A percentile compares a stretch with the other conserved stretches of the same genome.
phyloP scores from a whole-genome alignment of 2,888 invertebrate species.

The Entomobrya proxima region DNA sequence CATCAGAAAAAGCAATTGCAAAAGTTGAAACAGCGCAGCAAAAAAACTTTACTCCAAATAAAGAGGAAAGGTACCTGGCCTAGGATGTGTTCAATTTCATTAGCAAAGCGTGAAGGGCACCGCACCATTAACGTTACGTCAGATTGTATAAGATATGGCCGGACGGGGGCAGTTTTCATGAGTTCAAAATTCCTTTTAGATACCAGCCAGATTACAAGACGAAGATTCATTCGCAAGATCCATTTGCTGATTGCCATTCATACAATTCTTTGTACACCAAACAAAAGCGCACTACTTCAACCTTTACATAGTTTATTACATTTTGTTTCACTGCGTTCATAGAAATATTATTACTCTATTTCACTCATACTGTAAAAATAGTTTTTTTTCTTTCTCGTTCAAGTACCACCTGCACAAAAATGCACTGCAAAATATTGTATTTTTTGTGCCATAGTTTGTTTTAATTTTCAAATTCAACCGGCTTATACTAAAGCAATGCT shows the following conservation, averaged over 20 bases:
- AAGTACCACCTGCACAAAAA: no score
- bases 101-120: slow-evolving; percentile 75
- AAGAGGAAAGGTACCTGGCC: slow-evolving; percentile 61
- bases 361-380: no score
- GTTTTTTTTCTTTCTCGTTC: no score
- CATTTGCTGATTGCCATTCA: slow-evolving; percentile 58
- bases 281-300: neutral
- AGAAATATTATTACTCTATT: neutral
- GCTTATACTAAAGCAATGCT: no score
- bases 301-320: neutral
- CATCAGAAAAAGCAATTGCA: no score
- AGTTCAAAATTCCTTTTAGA: slow-evolving; percentile 62
- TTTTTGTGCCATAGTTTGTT: no score
- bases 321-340: slow-evolving; percentile 1
- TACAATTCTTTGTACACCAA: neutral
- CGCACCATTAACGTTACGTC: slow-evolving; percentile 68
- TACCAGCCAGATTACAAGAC: slow-evolving; percentile 47
- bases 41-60: slow-evolving; percentile 19
- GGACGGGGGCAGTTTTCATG: slow-evolving; percentile 55
- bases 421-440: neutral
- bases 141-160: slow-evolving; percentile 54
- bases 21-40: neutral
- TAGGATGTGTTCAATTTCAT: slow-evolving; percentile 67
- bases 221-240: slow-evolving; percentile 62
- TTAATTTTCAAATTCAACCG: no score